Percentiles rank a stretch among this genome's conserved stretches.
Evolutionary conservation across 2,888 invertebrate genomes (phyloP).

Genomic region (Encarsia formosa): DNA sequence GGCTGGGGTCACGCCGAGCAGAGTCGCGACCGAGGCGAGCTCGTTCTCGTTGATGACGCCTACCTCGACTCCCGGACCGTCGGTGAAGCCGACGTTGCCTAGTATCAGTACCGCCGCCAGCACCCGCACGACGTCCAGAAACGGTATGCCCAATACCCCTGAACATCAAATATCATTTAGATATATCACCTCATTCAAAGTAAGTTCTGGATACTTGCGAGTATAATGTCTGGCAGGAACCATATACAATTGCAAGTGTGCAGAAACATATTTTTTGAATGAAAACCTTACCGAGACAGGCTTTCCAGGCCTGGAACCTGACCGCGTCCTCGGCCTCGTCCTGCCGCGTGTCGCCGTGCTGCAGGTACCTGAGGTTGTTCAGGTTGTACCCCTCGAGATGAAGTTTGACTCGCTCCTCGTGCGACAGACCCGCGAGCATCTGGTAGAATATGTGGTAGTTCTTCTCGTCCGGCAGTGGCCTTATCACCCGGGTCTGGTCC

Average conservation of each 20-base stretch:
- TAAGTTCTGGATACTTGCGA: not conserved
- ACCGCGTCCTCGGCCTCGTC: constrained; percentile 68
- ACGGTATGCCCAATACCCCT: constrained; percentile 87
- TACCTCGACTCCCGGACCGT: constrained; percentile 71
- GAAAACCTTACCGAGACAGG: constrained; percentile 63
- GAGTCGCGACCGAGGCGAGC: constrained; percentile 78
- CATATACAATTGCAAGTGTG: too few relatives aligned
- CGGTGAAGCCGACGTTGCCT: constrained; percentile 87
- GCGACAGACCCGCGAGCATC: constrained; percentile 82
- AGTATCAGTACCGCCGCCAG: constrained; percentile 84
- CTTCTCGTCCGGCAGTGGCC: constrained; percentile 80
- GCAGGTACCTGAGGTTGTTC: constrained; percentile 77
- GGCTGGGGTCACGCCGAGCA: constrained; percentile 73
- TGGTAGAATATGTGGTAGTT: constrained; percentile 98
- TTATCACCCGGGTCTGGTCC: constrained; percentile 88
- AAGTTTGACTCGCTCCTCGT: constrained; percentile 81
- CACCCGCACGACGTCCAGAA: constrained; percentile 88
- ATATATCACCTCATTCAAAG: not conserved
- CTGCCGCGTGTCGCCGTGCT: constrained; percentile 68
- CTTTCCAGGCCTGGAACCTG: constrained; percentile 89
- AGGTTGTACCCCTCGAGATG: constrained; percentile 83
- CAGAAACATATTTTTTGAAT: not conserved
- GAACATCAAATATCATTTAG: not conserved
- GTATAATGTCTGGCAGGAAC: too few relatives aligned
- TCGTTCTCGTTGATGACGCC: constrained; percentile 79